A percentile compares a stretch with the other conserved stretches of the same genome.
Evolutionary conservation across 2,797 vertebrate species (phyloP).

Genomic region (Limnodromus scolopaceus): DNA sequence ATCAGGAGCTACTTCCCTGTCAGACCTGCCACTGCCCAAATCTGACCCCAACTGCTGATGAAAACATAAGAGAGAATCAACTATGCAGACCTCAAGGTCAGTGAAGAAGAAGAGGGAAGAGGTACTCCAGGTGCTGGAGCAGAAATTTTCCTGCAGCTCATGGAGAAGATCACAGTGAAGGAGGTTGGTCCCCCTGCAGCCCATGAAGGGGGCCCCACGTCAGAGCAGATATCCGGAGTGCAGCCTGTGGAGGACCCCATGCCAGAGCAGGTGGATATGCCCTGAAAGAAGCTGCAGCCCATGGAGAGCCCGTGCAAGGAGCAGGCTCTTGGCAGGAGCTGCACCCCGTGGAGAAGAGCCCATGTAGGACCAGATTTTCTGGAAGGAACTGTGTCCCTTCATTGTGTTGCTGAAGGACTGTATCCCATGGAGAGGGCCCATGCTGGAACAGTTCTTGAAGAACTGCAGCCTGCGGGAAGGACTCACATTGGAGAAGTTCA

Average conservation of each 20-base stretch:
- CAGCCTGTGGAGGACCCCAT: not conserved
- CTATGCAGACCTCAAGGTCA: not conserved
- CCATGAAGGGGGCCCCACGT: not conserved
- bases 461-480: not conserved
- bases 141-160: not conserved
- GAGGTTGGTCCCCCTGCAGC: not conserved
- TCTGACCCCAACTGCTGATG: not conserved
- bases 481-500: accelerated
- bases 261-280: not conserved
- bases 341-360: not conserved
- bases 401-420: not conserved
- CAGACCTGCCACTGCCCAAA: not conserved
- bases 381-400: not conserved
- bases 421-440: not conserved
- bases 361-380: not conserved
- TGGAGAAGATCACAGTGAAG: not conserved
- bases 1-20: not conserved
- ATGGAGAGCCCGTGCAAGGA: not conserved
- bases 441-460: not conserved
- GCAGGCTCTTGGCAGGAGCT: not conserved
- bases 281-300: not conserved
- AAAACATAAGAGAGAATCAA: not conserved
- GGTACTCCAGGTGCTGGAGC: not conserved
- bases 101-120: not conserved
- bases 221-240: not conserved